These are phyloP conservation scores for Rhopalosiphum nymphaeae DNA, from an alignment of 2,888 invertebrate species.

Conservation along the genomic window DNA sequence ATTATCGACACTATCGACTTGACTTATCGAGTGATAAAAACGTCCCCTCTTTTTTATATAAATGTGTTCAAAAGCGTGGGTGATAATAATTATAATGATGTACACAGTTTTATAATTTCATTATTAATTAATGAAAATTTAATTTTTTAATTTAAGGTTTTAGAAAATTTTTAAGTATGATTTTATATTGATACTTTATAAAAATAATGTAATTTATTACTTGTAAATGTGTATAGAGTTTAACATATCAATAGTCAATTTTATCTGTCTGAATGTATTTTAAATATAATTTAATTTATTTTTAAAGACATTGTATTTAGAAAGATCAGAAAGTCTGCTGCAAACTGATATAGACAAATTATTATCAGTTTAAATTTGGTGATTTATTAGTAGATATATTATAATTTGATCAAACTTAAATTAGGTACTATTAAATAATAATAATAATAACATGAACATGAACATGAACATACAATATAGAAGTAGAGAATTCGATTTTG, in stretches of 20 bases:
- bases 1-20: not conserved
- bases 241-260: not conserved
- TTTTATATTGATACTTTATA: not conserved
- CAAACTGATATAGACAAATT: not conserved
- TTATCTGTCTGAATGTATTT: not conserved
- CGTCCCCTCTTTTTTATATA: not conserved
- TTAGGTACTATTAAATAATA: not conserved
- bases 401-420: not conserved
- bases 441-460: not conserved
- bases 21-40: not conserved
- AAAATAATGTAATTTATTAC: not conserved
- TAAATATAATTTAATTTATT: constrained; percentile 4
- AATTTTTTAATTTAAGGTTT: not conserved
- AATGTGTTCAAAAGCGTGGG: not conserved
- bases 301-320: not conserved
- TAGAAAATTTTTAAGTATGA: not conserved
- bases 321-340: not conserved
- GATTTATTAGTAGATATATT: not conserved
- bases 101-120: not conserved
- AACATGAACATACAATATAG: not conserved
- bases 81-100: not conserved
- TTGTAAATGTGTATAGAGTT: not conserved
- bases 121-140: not conserved
- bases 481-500: not conserved
- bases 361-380: not conserved